Base-by-base conservation (phyloP, 2,888 invertebrate species). In the Mayetiola destructor region DNA sequence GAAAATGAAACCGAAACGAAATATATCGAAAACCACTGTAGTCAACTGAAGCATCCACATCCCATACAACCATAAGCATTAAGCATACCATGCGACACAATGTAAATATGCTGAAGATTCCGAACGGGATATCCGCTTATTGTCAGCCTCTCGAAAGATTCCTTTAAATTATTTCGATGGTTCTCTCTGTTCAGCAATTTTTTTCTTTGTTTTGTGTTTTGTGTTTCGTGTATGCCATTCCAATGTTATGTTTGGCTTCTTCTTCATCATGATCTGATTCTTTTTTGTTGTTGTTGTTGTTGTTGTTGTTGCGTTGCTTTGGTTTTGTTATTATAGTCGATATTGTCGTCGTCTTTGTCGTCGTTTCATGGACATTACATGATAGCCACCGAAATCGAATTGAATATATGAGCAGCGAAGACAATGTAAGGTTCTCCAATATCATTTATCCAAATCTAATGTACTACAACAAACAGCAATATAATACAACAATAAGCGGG, bases 121-220 rank as follows among this genome's bases (percentile, higher is more conserved):
- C 40, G 23, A 40, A 40, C 21, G 40, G n/a, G 40, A 40, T 40
- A 40, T 40, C 40, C 40, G 39, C 39, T 39, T 39, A 39, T 39
- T 39, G 39, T 39, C 39, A 39, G 39, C 39, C 39, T 39, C 39
- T 39, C 39, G 21, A 40, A 40, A 40, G 23, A 40, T 40, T 40
- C 40, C 40, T 40, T 40, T 40, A 12, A 40, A 40, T 23, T n/a
- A n/a, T n/a, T n/a, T n/a, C n/a, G n/a, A 23, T 39, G 39, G n/a
- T 40, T 21, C 21, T 40, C 21, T n/a, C 23, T 40, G 21, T 40
- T 40, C 40, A 40, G 20, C 40, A 40, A 21, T 21, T 40, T 40
- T 39, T 39, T n/a, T 16, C n/a, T 4, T 36, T 36, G 14, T 12
- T 36, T 6, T 36, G 36, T 36, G 36, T 36, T n/a, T 12, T 36